Conservation (phyloP, 2,888 invertebrate species). For the Micoletzkya japonica region DNA sequence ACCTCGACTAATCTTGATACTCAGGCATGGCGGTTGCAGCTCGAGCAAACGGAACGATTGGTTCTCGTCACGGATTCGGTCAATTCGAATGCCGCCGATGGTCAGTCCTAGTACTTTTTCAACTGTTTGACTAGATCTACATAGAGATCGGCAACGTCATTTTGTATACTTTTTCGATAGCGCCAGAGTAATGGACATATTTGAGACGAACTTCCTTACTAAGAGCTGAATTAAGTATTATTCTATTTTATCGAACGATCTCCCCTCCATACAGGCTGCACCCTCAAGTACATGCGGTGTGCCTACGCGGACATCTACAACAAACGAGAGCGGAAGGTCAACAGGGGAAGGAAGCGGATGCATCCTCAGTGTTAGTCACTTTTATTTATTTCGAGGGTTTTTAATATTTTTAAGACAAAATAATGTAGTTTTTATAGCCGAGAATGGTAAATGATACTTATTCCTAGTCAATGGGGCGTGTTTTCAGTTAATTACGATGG, state of each 20-base stretch:
- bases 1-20: no score
- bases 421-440: no score
- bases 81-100: slow-evolving; percentile 11
- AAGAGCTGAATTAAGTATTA: neutral
- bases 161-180: no score
- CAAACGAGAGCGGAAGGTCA: neutral
- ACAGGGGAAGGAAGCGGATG: slow-evolving; percentile 4
- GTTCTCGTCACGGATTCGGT: slow-evolving; percentile 10
- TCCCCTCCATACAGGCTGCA: neutral
- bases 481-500: no score
- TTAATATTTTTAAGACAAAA: neutral
- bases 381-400: no score
- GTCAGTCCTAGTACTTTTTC: no score
- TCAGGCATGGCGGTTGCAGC: slow-evolving; percentile 11
- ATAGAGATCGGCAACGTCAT: no score
- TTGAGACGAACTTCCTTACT: no score
- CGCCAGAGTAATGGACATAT: no score
- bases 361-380: neutral
- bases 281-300: slow-evolving; percentile 7
- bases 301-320: neutral
- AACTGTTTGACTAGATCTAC: no score
- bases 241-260: neutral
- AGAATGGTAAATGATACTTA: no score
- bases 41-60: neutral
- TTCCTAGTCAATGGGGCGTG: no score